A percentile compares a stretch with the other conserved stretches of the same genome.
These are phyloP conservation scores for Mythimna impura DNA, from an alignment of 2,888 invertebrate species.

Conservation along the genomic window DNA sequence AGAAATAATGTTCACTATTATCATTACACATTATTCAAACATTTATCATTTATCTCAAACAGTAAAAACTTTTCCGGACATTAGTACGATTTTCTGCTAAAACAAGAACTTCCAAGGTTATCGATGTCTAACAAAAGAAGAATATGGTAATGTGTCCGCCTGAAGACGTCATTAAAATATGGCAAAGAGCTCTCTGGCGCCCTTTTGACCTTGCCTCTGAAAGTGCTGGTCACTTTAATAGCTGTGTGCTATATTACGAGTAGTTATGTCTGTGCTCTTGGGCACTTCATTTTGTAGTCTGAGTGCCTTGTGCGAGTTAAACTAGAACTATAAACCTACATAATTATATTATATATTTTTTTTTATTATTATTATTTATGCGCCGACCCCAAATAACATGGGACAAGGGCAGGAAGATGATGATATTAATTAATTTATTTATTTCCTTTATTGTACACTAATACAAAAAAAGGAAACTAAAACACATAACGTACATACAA, in stretches of 20 bases:
- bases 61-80: not conserved
- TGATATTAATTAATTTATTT: too few relatives aligned
- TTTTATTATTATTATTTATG: too few relatives aligned
- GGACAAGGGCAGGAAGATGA: too few relatives aligned
- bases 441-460: too few relatives aligned
- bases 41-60: constrained; percentile 15
- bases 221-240: constrained; percentile 52
- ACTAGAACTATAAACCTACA: too few relatives aligned
- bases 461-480: too few relatives aligned
- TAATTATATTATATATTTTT: too few relatives aligned
- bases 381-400: too few relatives aligned
- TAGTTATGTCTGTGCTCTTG: not conserved
- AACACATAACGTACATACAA: too few relatives aligned
- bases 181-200: constrained; percentile 50
- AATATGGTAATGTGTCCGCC: constrained; percentile 48
- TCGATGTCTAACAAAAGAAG: constrained; percentile 51
- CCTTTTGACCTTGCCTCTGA: constrained; percentile 44
- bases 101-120: constrained; percentile 36
- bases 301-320: too few relatives aligned
- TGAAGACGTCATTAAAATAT: constrained; percentile 56
- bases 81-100: constrained; percentile 22
- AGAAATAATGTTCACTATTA: not conserved
- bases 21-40: not conserved
- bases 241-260: not conserved
- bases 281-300: not conserved